These are phyloP conservation scores for Atopsyche davidsoni DNA, from an alignment of 1,140 invertebrate species.

Conservation along the genomic window DNA sequence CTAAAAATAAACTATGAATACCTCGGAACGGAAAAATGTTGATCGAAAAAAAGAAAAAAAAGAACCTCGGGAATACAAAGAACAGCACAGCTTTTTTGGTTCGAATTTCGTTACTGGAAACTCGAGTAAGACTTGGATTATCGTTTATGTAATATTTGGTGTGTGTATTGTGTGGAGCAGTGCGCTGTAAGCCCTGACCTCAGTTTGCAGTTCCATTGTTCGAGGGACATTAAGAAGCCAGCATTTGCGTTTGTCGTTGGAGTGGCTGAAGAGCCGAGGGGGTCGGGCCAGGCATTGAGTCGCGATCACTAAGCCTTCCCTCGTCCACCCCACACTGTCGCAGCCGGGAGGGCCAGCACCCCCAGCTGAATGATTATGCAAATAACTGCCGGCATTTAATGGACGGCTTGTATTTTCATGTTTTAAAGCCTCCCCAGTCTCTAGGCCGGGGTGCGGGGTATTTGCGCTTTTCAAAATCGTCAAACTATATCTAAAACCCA, in stretches of 20 bases:
- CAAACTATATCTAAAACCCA: too few relatives aligned
- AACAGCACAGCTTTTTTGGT: neutral
- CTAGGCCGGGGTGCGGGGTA: conserved; percentile 15
- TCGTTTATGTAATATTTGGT: neutral
- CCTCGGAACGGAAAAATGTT: too few relatives aligned
- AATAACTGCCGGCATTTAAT: conserved; percentile 29
- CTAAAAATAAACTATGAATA: too few relatives aligned
- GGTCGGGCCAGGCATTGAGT: too few relatives aligned
- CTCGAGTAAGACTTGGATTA: neutral
- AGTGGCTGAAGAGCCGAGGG: neutral
- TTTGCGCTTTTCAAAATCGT: conserved; percentile 13
- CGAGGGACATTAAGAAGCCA: too few relatives aligned
- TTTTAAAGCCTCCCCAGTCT: conserved; percentile 9
- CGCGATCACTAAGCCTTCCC: too few relatives aligned
- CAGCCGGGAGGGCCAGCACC: neutral
- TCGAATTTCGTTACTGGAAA: conserved; percentile 1
- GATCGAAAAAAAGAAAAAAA: neutral
- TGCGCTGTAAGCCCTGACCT: conserved; percentile 6
- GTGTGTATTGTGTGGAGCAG: conserved; percentile 1
- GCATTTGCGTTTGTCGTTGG: too few relatives aligned
- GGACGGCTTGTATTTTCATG: conserved; percentile 24
- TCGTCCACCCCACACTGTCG: neutral
- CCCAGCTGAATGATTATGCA: conserved; percentile 27
- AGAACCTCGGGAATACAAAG: too few relatives aligned
- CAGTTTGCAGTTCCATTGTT: conserved; percentile 22